phyloP scores from a whole-genome alignment of 2,888 invertebrate genomes.

The Acholoe squamosa region DNA sequence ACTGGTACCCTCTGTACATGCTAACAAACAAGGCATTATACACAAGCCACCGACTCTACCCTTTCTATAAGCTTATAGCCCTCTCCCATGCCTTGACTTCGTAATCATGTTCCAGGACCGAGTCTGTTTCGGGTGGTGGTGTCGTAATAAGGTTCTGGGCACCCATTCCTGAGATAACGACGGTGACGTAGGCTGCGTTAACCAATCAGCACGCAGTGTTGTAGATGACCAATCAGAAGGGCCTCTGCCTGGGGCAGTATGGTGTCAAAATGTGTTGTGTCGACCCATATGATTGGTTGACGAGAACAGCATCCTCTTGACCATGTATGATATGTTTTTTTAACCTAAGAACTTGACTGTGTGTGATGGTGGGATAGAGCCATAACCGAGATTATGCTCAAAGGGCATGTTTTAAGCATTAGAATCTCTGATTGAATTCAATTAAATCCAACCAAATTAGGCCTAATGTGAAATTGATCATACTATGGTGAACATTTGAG shows the following conservation, averaged over 20 bases:
- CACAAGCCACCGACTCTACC: not conserved
- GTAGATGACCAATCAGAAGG: slow-evolving; percentile 4
- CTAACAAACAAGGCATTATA: not conserved
- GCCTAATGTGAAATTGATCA: too few relatives aligned
- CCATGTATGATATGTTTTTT: not conserved
- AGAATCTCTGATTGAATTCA: too few relatives aligned
- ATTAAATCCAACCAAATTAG: too few relatives aligned
- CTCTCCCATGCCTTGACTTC: not conserved
- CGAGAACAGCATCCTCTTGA: not conserved
- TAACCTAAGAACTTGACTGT: too few relatives aligned
- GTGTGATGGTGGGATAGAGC: too few relatives aligned
- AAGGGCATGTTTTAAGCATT: too few relatives aligned
- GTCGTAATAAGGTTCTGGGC: not conserved
- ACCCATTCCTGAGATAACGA: not conserved
- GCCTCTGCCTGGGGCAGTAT: not conserved
- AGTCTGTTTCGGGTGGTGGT: not conserved
- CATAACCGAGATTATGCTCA: too few relatives aligned
- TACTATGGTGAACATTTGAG: too few relatives aligned
- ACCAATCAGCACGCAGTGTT: not conserved
- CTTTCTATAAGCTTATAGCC: not conserved
- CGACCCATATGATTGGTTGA: slow-evolving; percentile 18
- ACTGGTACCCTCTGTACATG: not conserved
- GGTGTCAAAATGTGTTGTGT: not conserved
- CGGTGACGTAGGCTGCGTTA: not conserved
- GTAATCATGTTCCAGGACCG: not conserved